Evolutionary conservation across 2,797 vertebrate species (phyloP).

Genomic region (Dendrocincla tyrannina): DNA sequence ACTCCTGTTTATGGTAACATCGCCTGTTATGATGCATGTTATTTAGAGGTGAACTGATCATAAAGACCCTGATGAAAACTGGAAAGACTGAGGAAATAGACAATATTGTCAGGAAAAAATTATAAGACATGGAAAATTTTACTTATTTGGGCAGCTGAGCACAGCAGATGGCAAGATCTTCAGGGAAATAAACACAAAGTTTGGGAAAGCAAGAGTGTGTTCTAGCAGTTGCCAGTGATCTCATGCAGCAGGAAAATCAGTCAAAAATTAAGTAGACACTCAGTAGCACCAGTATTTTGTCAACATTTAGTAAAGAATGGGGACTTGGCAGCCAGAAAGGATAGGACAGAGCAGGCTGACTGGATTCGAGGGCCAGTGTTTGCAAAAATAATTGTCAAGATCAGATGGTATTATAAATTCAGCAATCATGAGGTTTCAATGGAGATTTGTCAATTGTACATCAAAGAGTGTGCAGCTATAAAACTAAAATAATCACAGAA

Average conservation of each 20-base stretch:
- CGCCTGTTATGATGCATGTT: not conserved
- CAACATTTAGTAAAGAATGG: slow-evolving; percentile 50
- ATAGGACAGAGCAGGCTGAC: slow-evolving; percentile 52
- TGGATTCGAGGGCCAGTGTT: slow-evolving; percentile 34
- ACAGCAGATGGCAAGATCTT: slow-evolving; percentile 65
- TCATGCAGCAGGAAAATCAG: slow-evolving; percentile 44
- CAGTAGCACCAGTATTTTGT: slow-evolving; percentile 70
- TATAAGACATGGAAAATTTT: slow-evolving; percentile 46
- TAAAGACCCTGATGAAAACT: slow-evolving; percentile 17
- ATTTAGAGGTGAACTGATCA: slow-evolving; percentile 6
- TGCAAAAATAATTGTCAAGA: slow-evolving; percentile 56
- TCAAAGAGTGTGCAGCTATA: not conserved
- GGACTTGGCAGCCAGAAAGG: slow-evolving; percentile 48
- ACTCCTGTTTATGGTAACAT: not conserved
- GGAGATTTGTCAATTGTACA: slow-evolving; percentile 25
- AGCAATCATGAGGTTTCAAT: slow-evolving; percentile 46
- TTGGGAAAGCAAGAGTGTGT: slow-evolving; percentile 67
- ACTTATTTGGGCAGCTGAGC: slow-evolving; percentile 52
- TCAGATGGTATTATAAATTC: slow-evolving; percentile 66
- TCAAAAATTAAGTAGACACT: slow-evolving; percentile 65
- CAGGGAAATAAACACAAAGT: slow-evolving; percentile 68
- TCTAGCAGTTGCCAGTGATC: slow-evolving; percentile 67
- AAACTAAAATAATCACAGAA: not conserved
- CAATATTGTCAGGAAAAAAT: slow-evolving; percentile 34
- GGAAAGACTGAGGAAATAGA: slow-evolving; percentile 17